These are phyloP conservation scores for Cyclophora punctaria DNA, from an alignment of 2,888 invertebrate genomes.

Conservation along the genomic window DNA sequence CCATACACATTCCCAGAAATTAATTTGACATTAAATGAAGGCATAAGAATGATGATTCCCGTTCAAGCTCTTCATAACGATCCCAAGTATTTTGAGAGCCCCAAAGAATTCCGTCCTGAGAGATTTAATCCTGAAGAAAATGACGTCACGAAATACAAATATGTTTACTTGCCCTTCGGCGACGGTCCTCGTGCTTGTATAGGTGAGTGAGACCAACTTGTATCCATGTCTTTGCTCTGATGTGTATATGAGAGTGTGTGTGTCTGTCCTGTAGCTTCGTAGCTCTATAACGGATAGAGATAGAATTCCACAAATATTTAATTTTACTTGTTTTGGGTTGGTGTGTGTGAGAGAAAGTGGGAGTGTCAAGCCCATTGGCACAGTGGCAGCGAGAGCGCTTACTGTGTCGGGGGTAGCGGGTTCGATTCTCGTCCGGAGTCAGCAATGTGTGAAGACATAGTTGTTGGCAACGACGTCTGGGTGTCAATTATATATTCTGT, in stretches of 20 bases:
- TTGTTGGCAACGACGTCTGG: no score
- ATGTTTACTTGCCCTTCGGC: conserved; percentile 39
- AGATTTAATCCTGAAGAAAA: conserved; percentile 27
- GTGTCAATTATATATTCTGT: no score
- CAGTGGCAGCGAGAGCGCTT: no score
- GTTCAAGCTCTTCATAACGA: conserved; percentile 39
- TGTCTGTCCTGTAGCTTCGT: background rate
- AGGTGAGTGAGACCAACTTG: conserved; percentile 24
- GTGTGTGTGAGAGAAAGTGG: background rate
- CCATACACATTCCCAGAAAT: conserved; percentile 36
- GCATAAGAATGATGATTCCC: conserved; percentile 32
- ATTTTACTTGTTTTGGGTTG: background rate
- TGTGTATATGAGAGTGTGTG: background rate
- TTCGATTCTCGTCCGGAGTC: no score
- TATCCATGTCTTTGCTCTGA: background rate
- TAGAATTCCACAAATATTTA: background rate
- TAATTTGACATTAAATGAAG: conserved; percentile 31
- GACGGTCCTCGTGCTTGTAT: conserved; percentile 41
- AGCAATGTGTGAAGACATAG: no score
- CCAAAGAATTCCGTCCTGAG: conserved; percentile 38
- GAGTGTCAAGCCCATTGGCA: no score
- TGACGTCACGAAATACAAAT: conserved; percentile 23
- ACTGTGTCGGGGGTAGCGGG: no score
- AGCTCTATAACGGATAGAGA: background rate
- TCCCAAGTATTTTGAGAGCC: conserved; percentile 37